These are phyloP conservation scores for Nipponacmea schrenckii DNA, from an alignment of 2,888 invertebrate genomes.

Conservation along the genomic window DNA sequence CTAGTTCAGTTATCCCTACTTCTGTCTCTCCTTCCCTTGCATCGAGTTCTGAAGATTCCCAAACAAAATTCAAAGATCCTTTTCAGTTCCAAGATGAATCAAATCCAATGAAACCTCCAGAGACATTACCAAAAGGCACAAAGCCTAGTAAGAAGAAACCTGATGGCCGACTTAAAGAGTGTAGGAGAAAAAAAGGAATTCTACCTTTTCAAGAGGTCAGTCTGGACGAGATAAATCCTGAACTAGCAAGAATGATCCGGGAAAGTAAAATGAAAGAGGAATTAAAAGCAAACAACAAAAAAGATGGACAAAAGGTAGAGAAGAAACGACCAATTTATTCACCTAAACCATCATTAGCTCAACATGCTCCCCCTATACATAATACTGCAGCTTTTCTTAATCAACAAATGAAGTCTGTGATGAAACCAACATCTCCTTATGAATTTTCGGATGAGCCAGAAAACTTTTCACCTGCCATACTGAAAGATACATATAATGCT, in stretches of 20 bases:
- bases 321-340: not conserved
- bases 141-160: not conserved
- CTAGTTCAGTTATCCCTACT: not conserved
- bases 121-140: not conserved
- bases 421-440: not conserved
- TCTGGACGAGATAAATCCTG: not conserved
- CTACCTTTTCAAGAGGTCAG: not conserved
- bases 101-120: not conserved
- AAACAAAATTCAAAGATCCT: not conserved
- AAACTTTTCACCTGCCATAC: not conserved
- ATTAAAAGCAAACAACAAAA: not conserved
- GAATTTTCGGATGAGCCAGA: not conserved
- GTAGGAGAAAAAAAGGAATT: not conserved
- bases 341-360: not conserved
- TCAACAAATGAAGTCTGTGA: not conserved
- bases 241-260: not conserved
- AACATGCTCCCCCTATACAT: not conserved
- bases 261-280: not conserved
- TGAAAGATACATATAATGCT: not conserved
- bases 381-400: not conserved
- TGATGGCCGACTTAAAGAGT: not conserved
- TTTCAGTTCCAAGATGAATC: not conserved
- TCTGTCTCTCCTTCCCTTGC: not conserved
- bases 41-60: not conserved
- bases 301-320: not conserved